Evolutionary conservation across 1,140 invertebrate species (phyloP).

Genomic region (Trachelipus rathkii): DNA sequence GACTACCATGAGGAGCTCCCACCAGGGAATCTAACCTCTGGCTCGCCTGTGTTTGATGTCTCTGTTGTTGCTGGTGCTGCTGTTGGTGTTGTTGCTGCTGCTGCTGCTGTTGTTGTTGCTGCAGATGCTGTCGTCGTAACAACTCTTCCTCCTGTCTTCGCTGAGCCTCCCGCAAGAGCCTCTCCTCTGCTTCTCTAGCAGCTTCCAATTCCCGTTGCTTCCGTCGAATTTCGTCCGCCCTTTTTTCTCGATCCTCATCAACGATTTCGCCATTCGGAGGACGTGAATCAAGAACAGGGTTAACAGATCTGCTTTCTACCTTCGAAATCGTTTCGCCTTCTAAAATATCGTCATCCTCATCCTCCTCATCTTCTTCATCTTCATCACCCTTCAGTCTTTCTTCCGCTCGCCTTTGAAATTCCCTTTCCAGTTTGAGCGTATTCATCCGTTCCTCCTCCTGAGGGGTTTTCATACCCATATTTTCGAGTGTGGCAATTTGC

Average conservation of each 20-base stretch:
- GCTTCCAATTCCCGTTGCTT: conserved; percentile 50
- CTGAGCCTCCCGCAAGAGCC: conserved; percentile 49
- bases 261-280: conserved; percentile 43
- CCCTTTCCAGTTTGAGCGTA: conserved; percentile 74
- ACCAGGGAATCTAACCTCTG: conserved; percentile 57
- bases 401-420: conserved; percentile 80
- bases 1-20: conserved; percentile 48
- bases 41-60: conserved; percentile 41
- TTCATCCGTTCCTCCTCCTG: conserved; percentile 82
- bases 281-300: neutral
- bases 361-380: conserved; percentile 61
- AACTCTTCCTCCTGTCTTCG: conserved; percentile 48
- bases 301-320: neutral
- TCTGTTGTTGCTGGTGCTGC: conserved; percentile 44
- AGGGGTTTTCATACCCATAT: conserved; percentile 62
- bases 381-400: conserved; percentile 71
- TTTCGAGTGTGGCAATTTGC: conserved; percentile 71
- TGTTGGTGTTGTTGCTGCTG: conserved; percentile 34
- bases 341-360: conserved; percentile 37
- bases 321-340: conserved; percentile 31
- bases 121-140: conserved; percentile 37
- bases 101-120: conserved; percentile 32
- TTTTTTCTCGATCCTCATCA: conserved; percentile 55
- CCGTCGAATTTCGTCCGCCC: conserved; percentile 55
- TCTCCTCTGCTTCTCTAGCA: conserved; percentile 50